A percentile compares a stretch with the other conserved stretches of the same genome.
Evolutionary conservation across 35 echinoderm and acorn worm species (phyloP).

Genomic region (Lytechinus variegatus): DNA sequence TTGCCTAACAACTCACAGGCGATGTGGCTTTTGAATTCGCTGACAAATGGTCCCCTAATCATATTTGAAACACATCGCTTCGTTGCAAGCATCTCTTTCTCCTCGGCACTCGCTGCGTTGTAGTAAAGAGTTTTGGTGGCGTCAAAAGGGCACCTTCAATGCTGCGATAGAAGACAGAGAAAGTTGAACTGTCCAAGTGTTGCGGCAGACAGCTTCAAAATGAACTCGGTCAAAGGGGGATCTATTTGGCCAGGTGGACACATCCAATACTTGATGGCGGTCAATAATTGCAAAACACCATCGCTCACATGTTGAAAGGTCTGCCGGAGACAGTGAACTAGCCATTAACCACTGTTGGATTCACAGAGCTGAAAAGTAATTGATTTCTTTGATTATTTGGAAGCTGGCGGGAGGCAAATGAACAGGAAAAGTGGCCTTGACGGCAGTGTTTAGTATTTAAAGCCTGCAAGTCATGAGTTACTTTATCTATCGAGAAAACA

Average conservation of each 20-base stretch:
- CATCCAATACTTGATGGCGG: background rate
- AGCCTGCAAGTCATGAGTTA: background rate
- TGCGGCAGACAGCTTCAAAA: background rate
- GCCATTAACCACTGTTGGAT: background rate
- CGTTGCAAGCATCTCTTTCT: background rate
- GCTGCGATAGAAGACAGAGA: background rate
- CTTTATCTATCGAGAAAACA: background rate
- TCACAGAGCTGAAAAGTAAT: background rate
- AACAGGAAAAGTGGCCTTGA: background rate
- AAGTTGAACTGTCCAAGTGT: background rate
- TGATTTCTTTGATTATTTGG: background rate
- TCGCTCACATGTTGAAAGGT: background rate
- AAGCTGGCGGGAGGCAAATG: background rate
- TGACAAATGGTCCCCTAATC: background rate
- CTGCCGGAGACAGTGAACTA: background rate
- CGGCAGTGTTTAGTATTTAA: background rate
- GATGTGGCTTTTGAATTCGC: background rate
- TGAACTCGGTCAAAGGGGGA: conserved; percentile 1
- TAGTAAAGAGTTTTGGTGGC: background rate
- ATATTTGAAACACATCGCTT: background rate
- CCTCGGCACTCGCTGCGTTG: background rate
- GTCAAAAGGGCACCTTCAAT: background rate
- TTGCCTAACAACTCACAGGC: background rate
- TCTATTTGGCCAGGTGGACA: conserved; percentile 9
- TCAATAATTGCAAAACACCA: background rate